Evolutionary conservation across 2,113 vertebrate genomes (phyloP).

Genomic region (Ceratotherium simum): DNA sequence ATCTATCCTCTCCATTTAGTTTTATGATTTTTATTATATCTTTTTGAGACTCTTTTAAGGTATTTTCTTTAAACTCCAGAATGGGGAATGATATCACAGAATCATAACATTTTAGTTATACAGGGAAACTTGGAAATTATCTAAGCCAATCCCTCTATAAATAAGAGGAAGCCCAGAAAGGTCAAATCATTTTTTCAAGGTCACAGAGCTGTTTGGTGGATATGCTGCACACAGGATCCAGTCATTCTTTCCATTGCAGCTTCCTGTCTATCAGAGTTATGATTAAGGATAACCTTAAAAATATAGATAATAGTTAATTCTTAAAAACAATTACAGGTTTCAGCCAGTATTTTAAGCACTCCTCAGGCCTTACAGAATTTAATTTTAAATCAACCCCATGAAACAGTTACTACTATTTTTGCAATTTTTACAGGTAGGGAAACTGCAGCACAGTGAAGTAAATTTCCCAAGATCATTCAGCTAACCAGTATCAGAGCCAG

Average conservation of each 20-base stretch:
- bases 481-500: background rate
- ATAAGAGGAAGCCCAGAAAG: background rate
- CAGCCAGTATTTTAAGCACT: background rate
- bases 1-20: background rate
- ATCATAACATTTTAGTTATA: background rate
- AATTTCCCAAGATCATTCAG: background rate
- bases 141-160: background rate
- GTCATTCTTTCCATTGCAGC: background rate
- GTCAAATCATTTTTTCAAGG: background rate
- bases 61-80: slow-evolving; percentile 28
- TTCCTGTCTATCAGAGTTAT: background rate
- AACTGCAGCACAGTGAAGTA: background rate
- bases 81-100: background rate
- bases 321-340: background rate
- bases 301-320: background rate
- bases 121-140: background rate
- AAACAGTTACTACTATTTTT: background rate
- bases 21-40: background rate
- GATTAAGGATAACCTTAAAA: background rate
- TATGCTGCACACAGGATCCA: background rate
- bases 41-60: background rate
- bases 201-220: background rate
- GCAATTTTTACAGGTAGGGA: background rate
- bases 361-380: background rate
- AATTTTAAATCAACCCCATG: background rate